Percentiles rank a stretch among this genome's conserved stretches.
These are phyloP conservation scores for Charanyca ferruginea DNA, from an alignment of 2,888 invertebrate genomes.

Conservation along the genomic window DNA sequence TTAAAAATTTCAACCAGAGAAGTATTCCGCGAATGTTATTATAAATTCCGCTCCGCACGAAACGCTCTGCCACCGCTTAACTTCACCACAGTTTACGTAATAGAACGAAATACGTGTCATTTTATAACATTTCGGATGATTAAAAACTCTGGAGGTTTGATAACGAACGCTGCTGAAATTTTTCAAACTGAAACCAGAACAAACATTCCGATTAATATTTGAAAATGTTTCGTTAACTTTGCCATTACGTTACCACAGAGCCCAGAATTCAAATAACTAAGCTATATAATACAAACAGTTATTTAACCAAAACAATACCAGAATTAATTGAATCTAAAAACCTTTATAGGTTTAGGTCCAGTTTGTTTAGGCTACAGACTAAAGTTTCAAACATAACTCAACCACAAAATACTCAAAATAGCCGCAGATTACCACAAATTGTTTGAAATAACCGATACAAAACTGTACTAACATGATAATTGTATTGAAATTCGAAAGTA, in stretches of 20 bases:
- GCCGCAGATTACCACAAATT: conserved; percentile 37
- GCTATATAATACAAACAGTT: conserved; percentile 35
- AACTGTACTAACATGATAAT: neutral
- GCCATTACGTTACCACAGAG: conserved; percentile 41
- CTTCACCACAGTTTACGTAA: conserved; percentile 63
- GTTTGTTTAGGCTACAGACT: conserved; percentile 49
- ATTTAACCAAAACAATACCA: conserved; percentile 44
- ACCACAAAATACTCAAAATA: conserved; percentile 35
- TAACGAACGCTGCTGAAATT: conserved; percentile 65
- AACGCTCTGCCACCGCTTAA: conserved; percentile 58
- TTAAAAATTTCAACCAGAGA: conserved; percentile 75
- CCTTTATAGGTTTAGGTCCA: conserved; percentile 45
- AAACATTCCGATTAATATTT: conserved; percentile 55
- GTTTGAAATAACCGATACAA: conserved; percentile 6
- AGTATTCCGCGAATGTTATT: conserved; percentile 71
- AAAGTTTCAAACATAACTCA: conserved; percentile 45
- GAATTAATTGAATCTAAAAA: conserved; percentile 56
- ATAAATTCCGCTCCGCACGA: conserved; percentile 66
- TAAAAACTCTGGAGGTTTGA: conserved; percentile 63
- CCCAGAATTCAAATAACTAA: conserved; percentile 26
- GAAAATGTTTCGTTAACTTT: conserved; percentile 38
- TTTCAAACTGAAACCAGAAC: conserved; percentile 47
- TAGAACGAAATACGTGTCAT: conserved; percentile 65
- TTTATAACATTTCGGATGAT: conserved; percentile 63
- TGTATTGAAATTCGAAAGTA: neutral